Conservation (phyloP, 2,797 vertebrate species). For the Podarcis siculus region DNA sequence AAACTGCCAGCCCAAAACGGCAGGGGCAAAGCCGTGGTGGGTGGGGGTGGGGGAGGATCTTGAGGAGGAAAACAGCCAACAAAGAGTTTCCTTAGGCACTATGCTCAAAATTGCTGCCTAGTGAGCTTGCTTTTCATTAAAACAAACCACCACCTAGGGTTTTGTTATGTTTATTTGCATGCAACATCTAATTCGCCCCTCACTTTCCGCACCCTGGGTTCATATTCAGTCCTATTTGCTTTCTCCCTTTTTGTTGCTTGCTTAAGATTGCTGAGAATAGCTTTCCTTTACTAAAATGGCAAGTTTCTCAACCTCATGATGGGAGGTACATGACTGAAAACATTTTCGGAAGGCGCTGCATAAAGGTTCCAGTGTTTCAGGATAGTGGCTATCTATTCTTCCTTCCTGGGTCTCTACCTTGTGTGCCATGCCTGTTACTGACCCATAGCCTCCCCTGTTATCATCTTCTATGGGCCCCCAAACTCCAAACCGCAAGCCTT, state of each 20-base stretch:
- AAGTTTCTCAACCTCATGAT: not conserved
- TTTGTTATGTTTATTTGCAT: not conserved
- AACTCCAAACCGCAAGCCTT: not conserved
- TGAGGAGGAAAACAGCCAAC: not conserved
- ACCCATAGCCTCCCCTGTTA: not conserved
- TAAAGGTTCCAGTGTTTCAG: no score
- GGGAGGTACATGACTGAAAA: not conserved
- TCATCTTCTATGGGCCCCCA: not conserved
- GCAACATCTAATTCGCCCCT: not conserved
- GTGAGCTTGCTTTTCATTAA: not conserved
- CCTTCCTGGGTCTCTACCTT: no score
- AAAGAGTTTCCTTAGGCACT: not conserved
- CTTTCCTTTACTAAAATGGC: not conserved
- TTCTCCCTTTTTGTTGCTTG: not conserved
- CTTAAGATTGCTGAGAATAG: not conserved
- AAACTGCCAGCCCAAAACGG: not conserved
- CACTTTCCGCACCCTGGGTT: not conserved
- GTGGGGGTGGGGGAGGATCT: no score
- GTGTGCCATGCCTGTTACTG: not conserved
- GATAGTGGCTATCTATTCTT: no score
- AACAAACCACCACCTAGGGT: not conserved
- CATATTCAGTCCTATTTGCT: not conserved
- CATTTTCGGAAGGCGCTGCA: no score
- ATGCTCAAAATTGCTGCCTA: not conserved
- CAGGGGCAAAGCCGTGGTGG: not conserved